Evolutionary conservation across 2,888 invertebrate species (phyloP).

Genomic region (Pharmacophagus antenor): DNA sequence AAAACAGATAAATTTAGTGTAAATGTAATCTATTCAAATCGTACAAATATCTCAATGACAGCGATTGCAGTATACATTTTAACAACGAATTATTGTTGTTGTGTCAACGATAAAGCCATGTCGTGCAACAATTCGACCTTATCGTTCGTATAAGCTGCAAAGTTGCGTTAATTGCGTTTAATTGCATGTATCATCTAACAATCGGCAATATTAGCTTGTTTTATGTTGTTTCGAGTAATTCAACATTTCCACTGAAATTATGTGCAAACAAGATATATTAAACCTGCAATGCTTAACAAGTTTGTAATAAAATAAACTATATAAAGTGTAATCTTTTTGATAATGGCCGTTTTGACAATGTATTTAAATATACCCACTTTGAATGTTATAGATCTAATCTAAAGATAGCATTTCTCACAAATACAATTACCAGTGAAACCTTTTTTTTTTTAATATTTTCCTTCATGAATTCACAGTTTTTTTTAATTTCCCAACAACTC

Average conservation of each 20-base stretch:
- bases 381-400: too few relatives aligned
- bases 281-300: neutral
- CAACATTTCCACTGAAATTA: neutral
- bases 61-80: conserved; percentile 16
- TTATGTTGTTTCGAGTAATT: neutral
- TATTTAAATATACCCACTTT: too few relatives aligned
- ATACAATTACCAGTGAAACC: too few relatives aligned
- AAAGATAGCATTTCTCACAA: too few relatives aligned
- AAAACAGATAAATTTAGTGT: neutral
- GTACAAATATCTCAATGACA: conserved; percentile 10
- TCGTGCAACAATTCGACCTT: conserved; percentile 54
- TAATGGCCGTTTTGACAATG: too few relatives aligned
- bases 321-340: too few relatives aligned
- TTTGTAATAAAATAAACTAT: neutral
- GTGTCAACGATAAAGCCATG: conserved; percentile 49
- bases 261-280: neutral
- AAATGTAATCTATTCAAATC: neutral
- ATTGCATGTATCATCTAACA: conserved; percentile 24
- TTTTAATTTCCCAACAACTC: too few relatives aligned
- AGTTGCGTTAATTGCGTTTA: conserved; percentile 29
- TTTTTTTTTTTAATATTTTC: too few relatives aligned
- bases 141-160: conserved; percentile 42
- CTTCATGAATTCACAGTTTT: too few relatives aligned
- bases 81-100: conserved; percentile 23
- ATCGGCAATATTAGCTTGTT: conserved; percentile 3